Percentiles rank a stretch among this genome's conserved stretches.
phyloP scores from a whole-genome alignment of 2,113 vertebrate species.

The Neolamprologus fasciatus region DNA sequence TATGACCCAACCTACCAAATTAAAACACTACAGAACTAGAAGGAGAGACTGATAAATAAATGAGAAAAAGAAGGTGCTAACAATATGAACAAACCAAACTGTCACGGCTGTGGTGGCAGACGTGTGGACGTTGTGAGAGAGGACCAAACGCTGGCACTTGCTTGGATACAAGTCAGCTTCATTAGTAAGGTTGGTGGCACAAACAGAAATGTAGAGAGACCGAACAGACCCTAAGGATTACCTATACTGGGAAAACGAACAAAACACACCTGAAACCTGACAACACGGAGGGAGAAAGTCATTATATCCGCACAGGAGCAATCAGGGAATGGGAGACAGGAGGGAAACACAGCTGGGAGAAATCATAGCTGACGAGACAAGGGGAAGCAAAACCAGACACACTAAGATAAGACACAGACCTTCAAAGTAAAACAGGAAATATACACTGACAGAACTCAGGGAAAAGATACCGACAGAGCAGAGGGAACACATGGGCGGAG shows the following conservation, averaged over 20 bases:
- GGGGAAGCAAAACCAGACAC: neutral
- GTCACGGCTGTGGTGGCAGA: neutral
- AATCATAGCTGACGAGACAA: neutral
- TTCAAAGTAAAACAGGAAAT: neutral
- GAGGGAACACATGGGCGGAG: neutral
- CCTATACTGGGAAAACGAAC: neutral
- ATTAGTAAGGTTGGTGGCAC: neutral
- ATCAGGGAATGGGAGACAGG: neutral
- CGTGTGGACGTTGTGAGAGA: neutral
- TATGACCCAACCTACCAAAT: neutral
- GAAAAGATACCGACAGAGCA: neutral
- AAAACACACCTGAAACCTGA: neutral
- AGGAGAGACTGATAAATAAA: neutral
- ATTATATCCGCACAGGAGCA: neutral
- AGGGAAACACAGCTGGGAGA: neutral
- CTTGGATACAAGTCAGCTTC: neutral
- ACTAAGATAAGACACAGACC: neutral
- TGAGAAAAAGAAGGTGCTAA: neutral
- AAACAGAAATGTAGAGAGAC: rapidly evolving
- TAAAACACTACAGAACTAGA: neutral
- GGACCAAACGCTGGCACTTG: neutral
- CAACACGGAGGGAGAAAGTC: rapidly evolving
- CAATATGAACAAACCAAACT: neutral
- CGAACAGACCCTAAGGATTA: neutral
- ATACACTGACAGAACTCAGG: neutral